Base-by-base conservation (phyloP, 2,797 vertebrate genomes). In the Gadopsis bispinosus region DNA sequence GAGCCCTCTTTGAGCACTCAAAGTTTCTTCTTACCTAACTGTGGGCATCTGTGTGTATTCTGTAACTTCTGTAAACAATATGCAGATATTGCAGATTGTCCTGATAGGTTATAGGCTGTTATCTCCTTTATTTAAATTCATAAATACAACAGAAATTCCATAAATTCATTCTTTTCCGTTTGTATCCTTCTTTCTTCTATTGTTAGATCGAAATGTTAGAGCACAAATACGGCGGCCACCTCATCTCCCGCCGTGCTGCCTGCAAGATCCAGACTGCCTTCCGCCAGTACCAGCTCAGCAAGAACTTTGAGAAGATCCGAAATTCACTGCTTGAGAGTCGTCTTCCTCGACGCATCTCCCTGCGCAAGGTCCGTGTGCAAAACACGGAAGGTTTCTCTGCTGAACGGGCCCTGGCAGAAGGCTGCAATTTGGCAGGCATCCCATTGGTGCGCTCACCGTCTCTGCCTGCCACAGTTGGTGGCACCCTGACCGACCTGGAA, bases 161-260 rank as follows among this genome's bases (percentile, higher is more conserved):
- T n/a, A 12, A 54, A 59, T 58, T 76, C 2, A 79, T 47, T 51
- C 13, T 60, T 64, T 66, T 10, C 7, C 16, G 35, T 85, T 51
- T 87, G 22, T 89, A 16, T 83, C 20, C 76, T 47, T 85, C 56
- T 83, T 26, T 75, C 16, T 53, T 64, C 17, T 86, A n/a, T 26
- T 83, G 77, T 16, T 96, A 99, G 98, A 98, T 99, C 93, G 98
- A 99, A 98, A 99, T 99, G 98, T 94, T 99, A 97, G 98, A 99
- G 93, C 98, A 98, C 94, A 99, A 99, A 82, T 99, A 99, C 79
- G 98, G 98, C 0, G 98, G 98, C 77, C 98, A 99, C 89, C 94
- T 98, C 86, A 98, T 97, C 83, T 98, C 98, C 64, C 97, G 98
- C 68, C 95, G 98, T 53, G 98, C 98, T 26, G 98, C 98, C 80